A percentile compares a stretch with the other conserved stretches of the same genome.
Evolutionary conservation across 2,888 invertebrate genomes (phyloP).

Genomic region (Drosophila kanekoi): DNA sequence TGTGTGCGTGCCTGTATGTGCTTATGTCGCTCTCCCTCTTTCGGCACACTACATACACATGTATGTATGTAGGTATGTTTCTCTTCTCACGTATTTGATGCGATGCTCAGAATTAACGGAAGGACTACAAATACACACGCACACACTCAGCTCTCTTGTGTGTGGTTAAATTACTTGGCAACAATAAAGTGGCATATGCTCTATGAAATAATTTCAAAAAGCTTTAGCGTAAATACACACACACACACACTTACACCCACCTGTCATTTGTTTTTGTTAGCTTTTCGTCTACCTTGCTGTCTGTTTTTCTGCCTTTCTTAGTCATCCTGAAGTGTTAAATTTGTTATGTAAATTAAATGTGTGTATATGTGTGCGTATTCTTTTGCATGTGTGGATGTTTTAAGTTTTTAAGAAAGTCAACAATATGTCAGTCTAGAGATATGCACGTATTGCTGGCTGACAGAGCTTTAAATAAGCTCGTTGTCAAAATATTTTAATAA

Average conservation of each 20-base stretch:
- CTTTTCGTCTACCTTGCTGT: conserved; percentile 10
- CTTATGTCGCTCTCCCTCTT: conserved; percentile 8
- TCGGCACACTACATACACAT: not conserved
- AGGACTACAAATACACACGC: not conserved
- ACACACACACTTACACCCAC: conserved; percentile 29
- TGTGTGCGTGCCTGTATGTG: conserved; percentile 14
- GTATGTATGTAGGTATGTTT: conserved; percentile 14
- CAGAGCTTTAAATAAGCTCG: conserved; percentile 17
- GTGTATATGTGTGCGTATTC: conserved; percentile 11
- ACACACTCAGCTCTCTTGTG: conserved; percentile 14
- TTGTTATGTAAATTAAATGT: conserved; percentile 69
- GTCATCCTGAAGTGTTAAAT: conserved; percentile 60
- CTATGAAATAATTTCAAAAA: conserved; percentile 66
- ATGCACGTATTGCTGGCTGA: conserved; percentile 12
- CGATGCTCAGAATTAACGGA: conserved; percentile 38
- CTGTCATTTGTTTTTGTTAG: conserved; percentile 41
- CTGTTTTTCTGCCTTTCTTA: conserved; percentile 31
- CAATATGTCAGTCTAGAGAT: conserved; percentile 10
- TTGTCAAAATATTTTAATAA: not conserved
- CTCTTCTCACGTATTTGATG: conserved; percentile 15
- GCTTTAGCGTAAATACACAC: conserved; percentile 15
- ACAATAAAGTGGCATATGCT: conserved; percentile 78
- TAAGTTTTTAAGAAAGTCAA: too few relatives aligned
- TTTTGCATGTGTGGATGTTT: too few relatives aligned
- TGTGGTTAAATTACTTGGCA: conserved; percentile 81